These are phyloP conservation scores for Bergia puertoricense DNA, from an alignment of 92 coral and sea anemone genomes.

Conservation along the genomic window DNA sequence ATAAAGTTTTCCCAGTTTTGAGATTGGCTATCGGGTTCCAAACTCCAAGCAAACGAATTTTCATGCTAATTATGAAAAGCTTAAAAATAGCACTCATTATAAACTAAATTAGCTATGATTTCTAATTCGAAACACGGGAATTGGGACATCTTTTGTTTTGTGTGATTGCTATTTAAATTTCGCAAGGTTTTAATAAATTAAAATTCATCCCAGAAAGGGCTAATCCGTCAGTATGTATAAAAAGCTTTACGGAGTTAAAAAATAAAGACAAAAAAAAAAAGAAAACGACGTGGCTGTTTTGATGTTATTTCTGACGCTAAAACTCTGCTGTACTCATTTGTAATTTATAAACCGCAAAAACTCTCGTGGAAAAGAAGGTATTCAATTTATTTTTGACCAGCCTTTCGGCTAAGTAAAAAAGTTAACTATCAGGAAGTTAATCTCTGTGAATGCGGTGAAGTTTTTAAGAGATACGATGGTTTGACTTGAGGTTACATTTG, in stretches of 20 bases:
- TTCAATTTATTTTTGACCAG: too few relatives aligned
- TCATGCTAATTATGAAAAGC: background rate
- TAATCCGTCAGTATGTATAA: conserved; percentile 14
- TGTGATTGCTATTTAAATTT: background rate
- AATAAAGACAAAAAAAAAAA: background rate
- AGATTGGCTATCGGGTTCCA: background rate
- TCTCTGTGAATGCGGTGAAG: too few relatives aligned
- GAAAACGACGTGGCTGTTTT: background rate
- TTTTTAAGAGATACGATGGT: too few relatives aligned
- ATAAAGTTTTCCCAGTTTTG: background rate
- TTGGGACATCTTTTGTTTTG: background rate
- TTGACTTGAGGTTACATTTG: too few relatives aligned
- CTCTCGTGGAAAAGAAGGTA: too few relatives aligned
- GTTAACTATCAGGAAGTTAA: too few relatives aligned
- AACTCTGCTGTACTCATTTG: too few relatives aligned
- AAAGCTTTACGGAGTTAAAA: background rate
- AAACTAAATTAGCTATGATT: background rate
- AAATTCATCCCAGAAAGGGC: background rate
- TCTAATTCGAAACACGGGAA: background rate
- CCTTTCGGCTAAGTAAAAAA: too few relatives aligned
- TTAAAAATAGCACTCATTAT: too few relatives aligned
- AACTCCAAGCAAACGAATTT: background rate
- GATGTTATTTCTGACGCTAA: background rate
- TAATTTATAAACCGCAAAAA: too few relatives aligned
- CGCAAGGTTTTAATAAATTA: conserved; percentile 4